phyloP scores from a whole-genome alignment of 1,140 invertebrate genomes.

The Cyrtorhinus lividipennis region DNA sequence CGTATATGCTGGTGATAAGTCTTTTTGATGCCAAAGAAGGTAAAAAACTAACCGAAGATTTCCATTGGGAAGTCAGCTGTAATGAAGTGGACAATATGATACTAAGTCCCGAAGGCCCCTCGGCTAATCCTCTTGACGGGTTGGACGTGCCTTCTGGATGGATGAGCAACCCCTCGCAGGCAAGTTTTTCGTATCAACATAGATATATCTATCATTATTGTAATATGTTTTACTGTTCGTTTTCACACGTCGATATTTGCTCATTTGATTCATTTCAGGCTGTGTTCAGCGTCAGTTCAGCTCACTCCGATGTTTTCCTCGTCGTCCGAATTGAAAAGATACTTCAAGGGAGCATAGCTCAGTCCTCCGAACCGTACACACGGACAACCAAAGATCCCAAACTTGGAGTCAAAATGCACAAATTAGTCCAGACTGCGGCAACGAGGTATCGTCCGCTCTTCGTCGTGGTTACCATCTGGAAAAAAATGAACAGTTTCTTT shows the following conservation, averaged over 20 bases:
- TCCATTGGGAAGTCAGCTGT: slow-evolving; percentile 75
- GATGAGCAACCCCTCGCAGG: slow-evolving; percentile 18
- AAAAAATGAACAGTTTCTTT: neutral
- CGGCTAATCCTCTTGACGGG: slow-evolving; percentile 14
- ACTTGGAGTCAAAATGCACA: slow-evolving; percentile 65
- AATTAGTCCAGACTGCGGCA: slow-evolving; percentile 62
- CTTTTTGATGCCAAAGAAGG: slow-evolving; percentile 74
- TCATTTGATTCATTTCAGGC: slow-evolving; percentile 40
- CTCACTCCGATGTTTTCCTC: slow-evolving; percentile 74
- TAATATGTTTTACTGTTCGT: neutral
- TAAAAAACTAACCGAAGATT: slow-evolving; percentile 82
- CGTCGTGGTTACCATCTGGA: neutral
- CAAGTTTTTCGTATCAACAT: neutral
- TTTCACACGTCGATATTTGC: neutral
- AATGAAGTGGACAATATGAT: slow-evolving; percentile 20
- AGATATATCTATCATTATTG: neutral
- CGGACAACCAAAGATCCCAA: slow-evolving; percentile 61
- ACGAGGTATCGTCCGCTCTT: slow-evolving; percentile 35
- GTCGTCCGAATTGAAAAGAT: slow-evolving; percentile 83
- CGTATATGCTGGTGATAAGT: slow-evolving; percentile 73
- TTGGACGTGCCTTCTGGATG: slow-evolving; percentile 7
- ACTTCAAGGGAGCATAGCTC: slow-evolving; percentile 73
- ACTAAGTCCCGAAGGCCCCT: slow-evolving; percentile 20
- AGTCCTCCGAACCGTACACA: slow-evolving; percentile 75
- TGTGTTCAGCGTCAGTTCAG: slow-evolving; percentile 64